Conservation (phyloP, 1,140 invertebrate species). For the Nymphalis io region DNA sequence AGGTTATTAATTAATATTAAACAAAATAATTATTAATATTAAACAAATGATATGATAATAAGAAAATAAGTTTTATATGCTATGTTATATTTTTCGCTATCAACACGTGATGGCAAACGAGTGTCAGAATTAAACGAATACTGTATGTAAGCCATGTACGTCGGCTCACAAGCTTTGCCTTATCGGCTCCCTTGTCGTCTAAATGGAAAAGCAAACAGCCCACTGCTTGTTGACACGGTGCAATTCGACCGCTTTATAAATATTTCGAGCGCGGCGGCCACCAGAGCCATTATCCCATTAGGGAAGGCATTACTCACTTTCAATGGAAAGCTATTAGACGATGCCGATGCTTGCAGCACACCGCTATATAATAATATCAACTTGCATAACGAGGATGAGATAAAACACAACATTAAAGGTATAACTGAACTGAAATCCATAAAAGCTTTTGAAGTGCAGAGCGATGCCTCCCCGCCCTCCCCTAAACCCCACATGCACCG, state of each 20-base stretch:
- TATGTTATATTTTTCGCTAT: not conserved
- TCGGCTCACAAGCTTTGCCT: constrained; percentile 45
- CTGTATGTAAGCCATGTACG: constrained; percentile 30
- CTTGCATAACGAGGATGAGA: constrained; percentile 13
- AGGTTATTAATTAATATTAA: no score
- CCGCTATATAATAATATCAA: constrained; percentile 25
- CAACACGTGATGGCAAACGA: not conserved
- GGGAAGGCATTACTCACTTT: constrained; percentile 72
- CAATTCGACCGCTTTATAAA: constrained; percentile 75
- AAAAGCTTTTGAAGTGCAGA: constrained; percentile 32
- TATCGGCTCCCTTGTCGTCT: constrained; percentile 63
- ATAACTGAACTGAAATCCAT: constrained; percentile 34
- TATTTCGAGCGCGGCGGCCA: constrained; percentile 67
- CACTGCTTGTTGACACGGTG: constrained; percentile 70
- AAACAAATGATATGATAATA: no score
- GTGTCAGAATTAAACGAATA: not conserved
- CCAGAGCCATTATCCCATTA: constrained; percentile 76
- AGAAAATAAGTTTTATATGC: not conserved
- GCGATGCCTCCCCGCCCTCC: constrained; percentile 36
- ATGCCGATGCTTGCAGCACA: constrained; percentile 44
- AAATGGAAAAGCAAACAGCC: constrained; percentile 73
- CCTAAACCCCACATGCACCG: constrained; percentile 38
- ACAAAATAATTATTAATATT: no score
- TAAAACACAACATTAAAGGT: constrained; percentile 32
- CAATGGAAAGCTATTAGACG: constrained; percentile 58